Percentiles rank a stretch among this genome's conserved stretches.
Conservation (phyloP, 1,140 invertebrate genomes). For the Gonatopus flavifemur region DNA sequence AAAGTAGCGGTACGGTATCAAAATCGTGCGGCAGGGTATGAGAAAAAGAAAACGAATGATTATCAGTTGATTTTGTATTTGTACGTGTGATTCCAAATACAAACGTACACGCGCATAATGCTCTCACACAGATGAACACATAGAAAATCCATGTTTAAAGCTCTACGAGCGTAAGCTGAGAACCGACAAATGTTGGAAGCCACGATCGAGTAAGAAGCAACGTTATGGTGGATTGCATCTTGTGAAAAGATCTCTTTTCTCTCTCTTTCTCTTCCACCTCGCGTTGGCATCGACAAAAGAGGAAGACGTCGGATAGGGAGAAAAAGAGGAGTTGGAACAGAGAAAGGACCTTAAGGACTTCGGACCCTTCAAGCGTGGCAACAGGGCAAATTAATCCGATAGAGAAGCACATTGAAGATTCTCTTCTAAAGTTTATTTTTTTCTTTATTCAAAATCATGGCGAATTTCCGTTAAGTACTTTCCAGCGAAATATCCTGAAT, state of each 20-base stretch:
- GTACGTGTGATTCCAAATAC: too few relatives aligned
- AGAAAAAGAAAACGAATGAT: too few relatives aligned
- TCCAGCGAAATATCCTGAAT: too few relatives aligned
- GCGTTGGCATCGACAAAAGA: neutral
- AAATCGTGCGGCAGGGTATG: too few relatives aligned
- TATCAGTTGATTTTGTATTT: too few relatives aligned
- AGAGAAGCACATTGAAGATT: constrained; percentile 20
- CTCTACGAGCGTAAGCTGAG: constrained; percentile 47
- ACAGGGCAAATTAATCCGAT: constrained; percentile 34
- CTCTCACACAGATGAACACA: too few relatives aligned
- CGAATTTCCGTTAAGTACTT: too few relatives aligned
- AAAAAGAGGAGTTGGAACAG: neutral
- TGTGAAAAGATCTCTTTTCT: constrained; percentile 46
- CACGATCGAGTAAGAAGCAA: constrained; percentile 40
- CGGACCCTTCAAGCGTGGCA: constrained; percentile 29
- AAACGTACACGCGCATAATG: too few relatives aligned
- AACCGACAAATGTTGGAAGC: constrained; percentile 48
- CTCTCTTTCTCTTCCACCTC: constrained; percentile 43
- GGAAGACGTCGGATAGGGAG: neutral
- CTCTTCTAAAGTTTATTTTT: neutral
- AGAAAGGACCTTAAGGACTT: constrained; percentile 24
- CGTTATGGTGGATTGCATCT: constrained; percentile 49
- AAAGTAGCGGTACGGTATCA: too few relatives aligned
- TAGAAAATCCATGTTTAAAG: too few relatives aligned
- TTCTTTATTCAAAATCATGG: too few relatives aligned